Conservation (phyloP, 1,140 invertebrate species). For the Drosophila biarmipes region DNA sequence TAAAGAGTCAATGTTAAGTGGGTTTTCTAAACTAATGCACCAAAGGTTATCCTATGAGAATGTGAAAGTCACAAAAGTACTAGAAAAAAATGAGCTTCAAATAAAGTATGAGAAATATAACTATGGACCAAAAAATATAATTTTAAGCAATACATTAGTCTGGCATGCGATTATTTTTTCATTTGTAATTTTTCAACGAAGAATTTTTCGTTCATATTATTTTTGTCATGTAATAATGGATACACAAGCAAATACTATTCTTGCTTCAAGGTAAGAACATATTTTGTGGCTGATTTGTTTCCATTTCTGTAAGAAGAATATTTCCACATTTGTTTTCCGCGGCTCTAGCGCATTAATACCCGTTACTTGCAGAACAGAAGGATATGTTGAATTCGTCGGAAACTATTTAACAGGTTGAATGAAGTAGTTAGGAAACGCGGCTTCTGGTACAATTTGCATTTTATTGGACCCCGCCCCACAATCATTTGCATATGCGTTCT, state of each 20-base stretch:
- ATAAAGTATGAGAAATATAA: conserved; percentile 86
- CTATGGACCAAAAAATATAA: conserved; percentile 56
- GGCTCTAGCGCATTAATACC: too few relatives aligned
- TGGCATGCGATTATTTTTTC: conserved; percentile 98
- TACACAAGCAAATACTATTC: conserved; percentile 95
- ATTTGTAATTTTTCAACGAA: conserved; percentile 94
- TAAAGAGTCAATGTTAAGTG: conserved; percentile 86
- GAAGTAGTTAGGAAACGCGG: too few relatives aligned
- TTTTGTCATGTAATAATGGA: conserved; percentile 98
- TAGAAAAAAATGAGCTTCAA: conserved; percentile 86
- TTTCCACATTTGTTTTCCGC: too few relatives aligned
- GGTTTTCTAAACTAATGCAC: conserved; percentile 88
- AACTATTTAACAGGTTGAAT: too few relatives aligned
- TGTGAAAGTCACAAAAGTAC: not conserved
- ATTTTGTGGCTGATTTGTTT: too few relatives aligned
- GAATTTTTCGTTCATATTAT: conserved; percentile 97
- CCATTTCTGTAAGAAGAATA: too few relatives aligned
- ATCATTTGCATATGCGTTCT: too few relatives aligned
- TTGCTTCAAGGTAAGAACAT: conserved; percentile 91
- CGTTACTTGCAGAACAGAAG: too few relatives aligned
- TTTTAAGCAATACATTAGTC: conserved; percentile 86
- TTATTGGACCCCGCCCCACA: too few relatives aligned
- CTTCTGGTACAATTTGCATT: too few relatives aligned
- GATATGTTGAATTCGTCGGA: too few relatives aligned
- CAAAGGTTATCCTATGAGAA: conserved; percentile 30